Base-by-base conservation (phyloP, 2,113 vertebrate species). In the Nycticebus coucang region DNA sequence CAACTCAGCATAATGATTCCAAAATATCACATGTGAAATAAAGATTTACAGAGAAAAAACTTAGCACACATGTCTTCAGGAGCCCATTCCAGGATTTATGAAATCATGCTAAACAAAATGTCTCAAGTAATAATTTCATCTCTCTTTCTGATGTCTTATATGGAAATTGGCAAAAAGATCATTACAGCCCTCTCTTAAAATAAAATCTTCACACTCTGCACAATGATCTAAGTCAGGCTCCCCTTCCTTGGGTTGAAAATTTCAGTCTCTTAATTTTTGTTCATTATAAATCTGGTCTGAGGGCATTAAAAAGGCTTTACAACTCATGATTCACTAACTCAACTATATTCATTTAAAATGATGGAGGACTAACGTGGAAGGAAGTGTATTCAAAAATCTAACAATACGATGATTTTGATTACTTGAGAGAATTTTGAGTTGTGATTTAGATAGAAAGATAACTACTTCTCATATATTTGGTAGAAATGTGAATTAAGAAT, bases 321-420 rank as follows among this genome's bases (percentile, higher is more conserved):
- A 75, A 59, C 89, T 22, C 69, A n/a, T 62, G n/a, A 87, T 83
- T 89, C 45, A 50, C 55, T 68, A 5, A 83, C 53, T 37, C 94
- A 85, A 87, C 33, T 86, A 8, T 15, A 91, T 68, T 88, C 59
- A 90, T 78, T 92, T 96, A 86, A 94, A 93, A 59, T 93, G 22
- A 59, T 72, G 88, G 41, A 78, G 45, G 15, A 75, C 28, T 85
- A 78, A 91, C 74, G 45, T 72, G 22, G 14, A 17, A 15, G 26
- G 22, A 86, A 89, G 30, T 82, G 24, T 82, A 89, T 84, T 96
- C 83, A 92, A 95, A 71, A 33, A 66, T 72, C 78, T 87, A 94
- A 96, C 88, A 71, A 86, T 91, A 75, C 45, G 37, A 90, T 91
- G 84, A 95, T 68, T 95, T 82, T 45, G 37, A 90, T 91, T 87